Evolutionary conservation across 2,797 vertebrate genomes (phyloP).

Genomic region (Onychomys torridus): DNA sequence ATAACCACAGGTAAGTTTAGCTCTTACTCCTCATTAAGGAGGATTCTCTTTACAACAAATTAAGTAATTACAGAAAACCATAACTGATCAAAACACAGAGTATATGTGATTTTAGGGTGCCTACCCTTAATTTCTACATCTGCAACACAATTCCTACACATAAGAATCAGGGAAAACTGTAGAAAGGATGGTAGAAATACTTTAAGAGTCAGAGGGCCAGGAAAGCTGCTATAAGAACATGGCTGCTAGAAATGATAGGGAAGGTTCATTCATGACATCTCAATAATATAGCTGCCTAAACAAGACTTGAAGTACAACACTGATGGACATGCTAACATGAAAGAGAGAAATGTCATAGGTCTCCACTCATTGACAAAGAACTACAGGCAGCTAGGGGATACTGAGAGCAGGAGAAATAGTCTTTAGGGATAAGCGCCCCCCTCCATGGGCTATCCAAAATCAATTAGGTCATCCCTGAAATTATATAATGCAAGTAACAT

Average conservation of each 20-base stretch:
- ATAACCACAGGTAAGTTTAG: not conserved
- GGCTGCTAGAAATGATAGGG: not conserved
- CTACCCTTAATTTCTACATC: not conserved
- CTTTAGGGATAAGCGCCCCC: not conserved
- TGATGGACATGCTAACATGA: not conserved
- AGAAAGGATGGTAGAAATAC: not conserved
- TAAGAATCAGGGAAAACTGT: not conserved
- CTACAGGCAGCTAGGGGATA: not conserved
- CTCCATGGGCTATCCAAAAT: not conserved
- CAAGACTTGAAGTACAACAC: not conserved
- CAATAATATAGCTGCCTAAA: not conserved
- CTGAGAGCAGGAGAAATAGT: not conserved
- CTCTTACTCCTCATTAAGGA: not conserved
- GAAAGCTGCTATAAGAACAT: not conserved
- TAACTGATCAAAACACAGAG: not conserved
- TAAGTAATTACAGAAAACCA: not conserved
- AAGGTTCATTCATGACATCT: not conserved
- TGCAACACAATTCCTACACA: not conserved
- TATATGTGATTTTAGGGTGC: not conserved
- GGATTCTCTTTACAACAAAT: not conserved
- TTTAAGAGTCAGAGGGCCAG: not conserved
- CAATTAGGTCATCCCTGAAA: not conserved
- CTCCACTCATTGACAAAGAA: not conserved
- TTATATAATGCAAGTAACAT: too few species aligned
- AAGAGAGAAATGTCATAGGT: not conserved